Conservation (phyloP, 2,888 invertebrate genomes). For the Desoria tigrina region DNA sequence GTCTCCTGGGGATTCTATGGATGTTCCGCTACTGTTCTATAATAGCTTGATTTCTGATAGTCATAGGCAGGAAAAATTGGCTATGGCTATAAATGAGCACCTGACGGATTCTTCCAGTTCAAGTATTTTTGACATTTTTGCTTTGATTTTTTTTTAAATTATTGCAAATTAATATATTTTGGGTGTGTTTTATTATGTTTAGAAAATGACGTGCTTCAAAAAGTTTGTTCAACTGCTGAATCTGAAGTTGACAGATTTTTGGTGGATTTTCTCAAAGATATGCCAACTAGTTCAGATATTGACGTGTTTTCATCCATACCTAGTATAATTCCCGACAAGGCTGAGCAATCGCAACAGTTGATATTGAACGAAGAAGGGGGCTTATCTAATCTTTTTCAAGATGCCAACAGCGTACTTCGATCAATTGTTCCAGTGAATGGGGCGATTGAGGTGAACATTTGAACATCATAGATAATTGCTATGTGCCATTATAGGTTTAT, state of each 20-base stretch:
- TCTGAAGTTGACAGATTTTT: constrained; percentile 33
- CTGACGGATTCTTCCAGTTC: constrained; percentile 20
- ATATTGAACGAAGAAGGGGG: not conserved
- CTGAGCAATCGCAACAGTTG: not conserved
- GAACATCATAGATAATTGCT: too few relatives aligned
- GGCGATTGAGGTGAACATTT: too few relatives aligned
- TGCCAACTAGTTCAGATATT: not conserved
- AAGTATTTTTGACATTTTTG: constrained; percentile 27
- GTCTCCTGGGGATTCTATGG: constrained; percentile 7
- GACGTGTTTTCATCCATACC: not conserved
- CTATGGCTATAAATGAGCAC: constrained; percentile 34
- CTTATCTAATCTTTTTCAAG: constrained; percentile 1
- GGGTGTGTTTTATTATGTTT: too few relatives aligned
- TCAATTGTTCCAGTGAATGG: too few relatives aligned
- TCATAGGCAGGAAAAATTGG: constrained; percentile 29
- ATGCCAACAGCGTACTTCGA: not conserved
- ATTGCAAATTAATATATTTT: too few relatives aligned
- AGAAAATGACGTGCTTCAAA: not conserved
- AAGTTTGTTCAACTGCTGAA: not conserved
- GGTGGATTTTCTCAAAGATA: constrained; percentile 32
- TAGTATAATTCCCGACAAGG: not conserved
- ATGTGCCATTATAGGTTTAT: too few relatives aligned
- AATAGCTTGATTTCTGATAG: constrained; percentile 26
- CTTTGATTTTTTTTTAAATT: not conserved
- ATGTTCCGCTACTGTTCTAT: constrained; percentile 33